Base-by-base conservation (phyloP, 2,797 vertebrate genomes). In the Columba guinea region DNA sequence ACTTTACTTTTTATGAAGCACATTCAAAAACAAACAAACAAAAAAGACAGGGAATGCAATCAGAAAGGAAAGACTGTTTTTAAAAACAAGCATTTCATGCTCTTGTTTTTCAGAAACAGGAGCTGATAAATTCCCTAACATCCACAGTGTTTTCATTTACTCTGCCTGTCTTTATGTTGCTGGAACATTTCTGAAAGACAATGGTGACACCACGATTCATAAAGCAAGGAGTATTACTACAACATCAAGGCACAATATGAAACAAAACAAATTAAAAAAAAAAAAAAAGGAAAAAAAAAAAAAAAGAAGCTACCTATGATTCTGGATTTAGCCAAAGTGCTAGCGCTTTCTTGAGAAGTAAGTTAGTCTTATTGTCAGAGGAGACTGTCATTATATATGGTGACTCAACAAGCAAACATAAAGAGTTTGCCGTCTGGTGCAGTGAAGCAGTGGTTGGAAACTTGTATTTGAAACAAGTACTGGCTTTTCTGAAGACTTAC, bases 131-230 rank as follows among this genome's bases (percentile, higher is more conserved):
- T 98, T 98, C 97, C 98, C 98, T 97, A 97, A 98, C 97, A 98
- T 98, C 96, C 97, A 96, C 98, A 98, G 97, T 98, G 98, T 98
- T 99, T 99, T 98, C 97, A 98, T 99, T 98, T 98, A 98, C 98
- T 98, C 99, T 98, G 98, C 98, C 98, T 98, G 98, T 99, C 98
- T 99, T 99, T 98, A 98, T 98, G 98, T 98, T 98, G 98, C 98
- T 98, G 98, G 98, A 98, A 99, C 98, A 98, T 98, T 98, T 98
- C 97, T 98, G 98, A 98, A 98, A 98, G 98, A 98, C 97, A 97
- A 96, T 97, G 98, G 97, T 98, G 97, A 97, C 95, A 96, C 97
- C 97, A 98, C 98, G 98, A 98, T 97, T 98, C 98, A 98, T 97
- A 96, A 98, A 97, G 98, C 98, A 98, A 97, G 97, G 97, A 97